These are phyloP conservation scores for Peromyscus melanophrys DNA, from an alignment of 2,797 vertebrate genomes.

Conservation along the genomic window DNA sequence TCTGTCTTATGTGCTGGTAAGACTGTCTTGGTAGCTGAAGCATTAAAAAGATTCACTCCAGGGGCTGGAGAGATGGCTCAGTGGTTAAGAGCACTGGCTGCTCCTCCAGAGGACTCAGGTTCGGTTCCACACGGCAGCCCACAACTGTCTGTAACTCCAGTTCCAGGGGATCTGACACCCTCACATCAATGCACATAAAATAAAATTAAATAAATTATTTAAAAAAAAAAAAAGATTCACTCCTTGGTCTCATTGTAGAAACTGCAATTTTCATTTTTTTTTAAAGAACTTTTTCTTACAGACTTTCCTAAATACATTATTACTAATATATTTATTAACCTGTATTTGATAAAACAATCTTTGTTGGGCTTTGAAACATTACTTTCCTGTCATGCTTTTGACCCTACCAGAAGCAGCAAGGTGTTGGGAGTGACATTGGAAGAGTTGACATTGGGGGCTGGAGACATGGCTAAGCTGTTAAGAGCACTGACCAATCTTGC, in stretches of 20 bases:
- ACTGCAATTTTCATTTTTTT: neutral
- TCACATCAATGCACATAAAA: too few relatives aligned
- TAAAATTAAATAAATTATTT: too few relatives aligned
- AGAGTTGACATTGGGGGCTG: neutral
- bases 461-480: neutral
- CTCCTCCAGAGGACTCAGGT: too few relatives aligned
- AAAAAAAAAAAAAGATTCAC: neutral
- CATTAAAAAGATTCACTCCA: neutral
- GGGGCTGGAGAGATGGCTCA: too few relatives aligned
- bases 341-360: neutral
- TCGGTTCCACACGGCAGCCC: too few relatives aligned
- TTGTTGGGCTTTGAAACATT: neutral
- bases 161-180: too few relatives aligned
- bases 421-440: neutral
- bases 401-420: neutral
- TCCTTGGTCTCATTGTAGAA: neutral
- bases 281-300: neutral
- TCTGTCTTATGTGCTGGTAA: slow-evolving; percentile 39
- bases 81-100: too few relatives aligned
- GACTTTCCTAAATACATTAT: slow-evolving; percentile 19
- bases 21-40: neutral
- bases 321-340: neutral
- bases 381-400: neutral
- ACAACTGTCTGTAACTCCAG: too few relatives aligned
- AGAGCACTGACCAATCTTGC: neutral